Percentiles rank a stretch among this genome's conserved stretches.
phyloP scores from a whole-genome alignment of 2,113 vertebrate genomes.

The Perca schrenkii region DNA sequence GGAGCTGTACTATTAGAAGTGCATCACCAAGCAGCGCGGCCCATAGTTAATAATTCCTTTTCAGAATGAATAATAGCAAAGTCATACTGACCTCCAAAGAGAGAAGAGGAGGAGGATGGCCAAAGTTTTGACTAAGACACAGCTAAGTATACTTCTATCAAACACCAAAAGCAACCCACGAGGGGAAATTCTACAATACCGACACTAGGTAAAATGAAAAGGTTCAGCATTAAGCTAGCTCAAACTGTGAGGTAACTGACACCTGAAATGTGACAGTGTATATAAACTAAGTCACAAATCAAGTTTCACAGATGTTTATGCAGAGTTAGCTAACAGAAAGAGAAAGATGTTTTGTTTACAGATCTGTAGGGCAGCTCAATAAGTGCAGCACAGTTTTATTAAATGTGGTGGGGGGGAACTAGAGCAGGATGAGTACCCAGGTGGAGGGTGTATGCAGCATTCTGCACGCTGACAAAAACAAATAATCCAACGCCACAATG shows the following conservation, averaged over 20 bases:
- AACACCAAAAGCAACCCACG: background rate
- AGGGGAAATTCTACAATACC: background rate
- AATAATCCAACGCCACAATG: slow-evolving; percentile 25
- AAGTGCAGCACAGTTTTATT: slow-evolving; percentile 12
- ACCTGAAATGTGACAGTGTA: background rate
- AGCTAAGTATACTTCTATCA: background rate
- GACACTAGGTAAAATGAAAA: background rate
- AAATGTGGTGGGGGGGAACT: background rate
- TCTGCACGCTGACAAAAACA: slow-evolving; percentile 22
- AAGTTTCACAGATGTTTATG: slow-evolving; percentile 8
- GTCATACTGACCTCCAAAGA: slow-evolving; percentile 58
- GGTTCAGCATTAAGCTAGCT: background rate
- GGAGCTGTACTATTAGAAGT: slow-evolving; percentile 67
- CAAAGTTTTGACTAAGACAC: slow-evolving; percentile 36
- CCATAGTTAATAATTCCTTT: slow-evolving; percentile 59
- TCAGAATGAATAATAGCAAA: slow-evolving; percentile 65
- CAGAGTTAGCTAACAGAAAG: background rate
- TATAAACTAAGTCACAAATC: background rate
- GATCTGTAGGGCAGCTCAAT: slow-evolving; percentile 9
- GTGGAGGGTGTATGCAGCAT: slow-evolving; percentile 6
- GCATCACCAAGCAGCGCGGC: slow-evolving; percentile 58
- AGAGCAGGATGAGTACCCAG: slow-evolving; percentile 20
- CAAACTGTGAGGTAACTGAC: background rate
- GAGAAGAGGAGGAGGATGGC: slow-evolving; percentile 15
- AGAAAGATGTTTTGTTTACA: slow-evolving; percentile 16